These are phyloP conservation scores for Drosophila serrata DNA, from an alignment of 1,140 invertebrate species.

Conservation along the genomic window DNA sequence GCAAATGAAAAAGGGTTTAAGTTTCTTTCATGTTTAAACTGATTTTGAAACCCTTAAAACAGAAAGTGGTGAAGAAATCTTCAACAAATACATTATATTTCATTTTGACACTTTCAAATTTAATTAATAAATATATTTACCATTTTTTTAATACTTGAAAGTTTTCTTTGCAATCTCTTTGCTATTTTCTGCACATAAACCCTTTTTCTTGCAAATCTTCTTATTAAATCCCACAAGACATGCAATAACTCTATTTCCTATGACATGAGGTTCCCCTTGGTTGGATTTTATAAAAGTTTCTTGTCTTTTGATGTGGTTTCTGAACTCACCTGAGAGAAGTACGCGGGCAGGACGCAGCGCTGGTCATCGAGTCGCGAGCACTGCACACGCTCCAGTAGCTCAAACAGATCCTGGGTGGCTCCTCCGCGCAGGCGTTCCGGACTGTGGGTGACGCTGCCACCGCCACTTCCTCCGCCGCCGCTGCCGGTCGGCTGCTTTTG, in stretches of 20 bases:
- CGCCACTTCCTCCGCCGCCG: conserved; percentile 68
- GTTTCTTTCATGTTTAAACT: neutral
- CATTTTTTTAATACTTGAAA: neutral
- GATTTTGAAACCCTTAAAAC: neutral
- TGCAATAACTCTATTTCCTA: neutral
- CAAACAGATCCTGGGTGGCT: conserved; percentile 93
- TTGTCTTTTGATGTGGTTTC: neutral
- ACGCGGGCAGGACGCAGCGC: conserved; percentile 95
- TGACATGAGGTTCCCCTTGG: conserved; percentile 19
- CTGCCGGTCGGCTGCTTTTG: conserved; percentile 53
- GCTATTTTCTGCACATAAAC: neutral
- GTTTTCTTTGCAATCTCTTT: neutral
- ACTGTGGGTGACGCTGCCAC: conserved; percentile 85
- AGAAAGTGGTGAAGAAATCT: neutral
- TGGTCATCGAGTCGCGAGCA: conserved; percentile 97
- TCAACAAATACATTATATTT: no score
- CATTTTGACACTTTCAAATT: no score
- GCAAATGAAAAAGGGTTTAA: neutral
- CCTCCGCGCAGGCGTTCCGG: conserved; percentile 88
- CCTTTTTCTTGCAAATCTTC: neutral
- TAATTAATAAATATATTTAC: no score
- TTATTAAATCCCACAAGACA: neutral
- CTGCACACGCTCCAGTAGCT: conserved; percentile 95
- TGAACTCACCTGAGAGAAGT: conserved; percentile 94
- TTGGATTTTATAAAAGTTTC: neutral